Base-by-base conservation (phyloP, 2,888 invertebrate genomes). In the Elysia crispata region DNA sequence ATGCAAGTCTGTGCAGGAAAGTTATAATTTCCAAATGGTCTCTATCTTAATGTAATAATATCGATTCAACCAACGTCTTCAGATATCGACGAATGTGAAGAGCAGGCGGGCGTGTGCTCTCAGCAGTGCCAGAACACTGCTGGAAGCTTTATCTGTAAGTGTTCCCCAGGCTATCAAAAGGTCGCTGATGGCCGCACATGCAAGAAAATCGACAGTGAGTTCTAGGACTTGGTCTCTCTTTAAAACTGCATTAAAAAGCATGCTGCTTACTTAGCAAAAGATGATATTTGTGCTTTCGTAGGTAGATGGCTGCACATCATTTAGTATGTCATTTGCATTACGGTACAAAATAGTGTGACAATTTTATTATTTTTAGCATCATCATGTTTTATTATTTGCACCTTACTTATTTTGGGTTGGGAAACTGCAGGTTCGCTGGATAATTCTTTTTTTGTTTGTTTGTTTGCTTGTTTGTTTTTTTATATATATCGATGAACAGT, bases 101-200 rank as follows among this genome's bases (percentile, higher is more conserved):
- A 97, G 91, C 95, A 95, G 0, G 97, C 97, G 0, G 96, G 96
- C 5, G 96, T 96, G 0, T 99, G 99, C 90, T 97, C 97, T 0
- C 99, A 99, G 91, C 95, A 95, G 87, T 99, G 99, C 90, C 96
- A 97, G 20, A 99, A 99, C 91, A 97, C 97, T 0, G 97, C 97
- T 0, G 99, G 99, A 20, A 95, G 96, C 11, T 98, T 95, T 92
- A 97, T 97, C 88, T 99, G 99, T 92, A 98, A 98, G 92, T 99
- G 99, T 91, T 96, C 97, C 87, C 97, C 97, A 25, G 98, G 98
- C 1, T 99, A 99, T 91, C 91, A 94, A 0, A 93, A 98, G 31
- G 95, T 95, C 83, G 97, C 91, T 15, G 87, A 89, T 97, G 90
- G 96, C 95, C 78, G 83, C 87, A 94, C 95, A 0, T 99, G 99